Conservation (phyloP, 2,888 invertebrate species). For the Trissolcus brochymenae region DNA sequence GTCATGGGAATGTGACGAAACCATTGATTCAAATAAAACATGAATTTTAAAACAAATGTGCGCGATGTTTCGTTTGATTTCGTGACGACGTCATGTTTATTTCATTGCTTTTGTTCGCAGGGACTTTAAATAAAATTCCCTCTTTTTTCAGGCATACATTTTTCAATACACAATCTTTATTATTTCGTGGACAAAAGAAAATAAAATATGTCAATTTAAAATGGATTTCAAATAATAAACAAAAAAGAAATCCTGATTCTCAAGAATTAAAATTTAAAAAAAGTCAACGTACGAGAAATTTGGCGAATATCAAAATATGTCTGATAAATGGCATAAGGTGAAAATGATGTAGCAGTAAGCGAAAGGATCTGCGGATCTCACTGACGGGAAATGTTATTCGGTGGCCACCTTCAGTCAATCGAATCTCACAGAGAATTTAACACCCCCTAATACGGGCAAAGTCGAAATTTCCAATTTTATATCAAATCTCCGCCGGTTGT, state of each 20-base stretch:
- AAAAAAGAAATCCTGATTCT: background rate
- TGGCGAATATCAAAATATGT: conserved; percentile 31
- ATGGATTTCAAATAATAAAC: background rate
- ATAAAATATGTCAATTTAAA: no score
- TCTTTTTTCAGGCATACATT: background rate
- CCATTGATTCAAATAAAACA: conserved; percentile 52
- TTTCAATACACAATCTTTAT: background rate
- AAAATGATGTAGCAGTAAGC: conserved; percentile 51
- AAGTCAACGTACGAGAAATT: background rate
- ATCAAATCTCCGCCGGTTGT: conserved; percentile 71
- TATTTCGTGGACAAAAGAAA: no score
- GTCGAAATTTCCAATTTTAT: conserved; percentile 71
- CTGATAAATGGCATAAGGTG: conserved; percentile 48
- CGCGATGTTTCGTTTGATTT: conserved; percentile 11
- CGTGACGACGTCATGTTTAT: background rate
- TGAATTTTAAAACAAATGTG: conserved; percentile 37
- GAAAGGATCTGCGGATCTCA: conserved; percentile 63
- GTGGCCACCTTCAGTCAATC: conserved; percentile 70
- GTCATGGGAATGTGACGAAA: conserved; percentile 54
- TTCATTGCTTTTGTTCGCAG: background rate
- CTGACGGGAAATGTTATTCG: conserved; percentile 70
- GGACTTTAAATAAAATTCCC: background rate
- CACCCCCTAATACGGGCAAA: conserved; percentile 67
- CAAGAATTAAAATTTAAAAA: background rate
- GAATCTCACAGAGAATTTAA: conserved; percentile 76